Evolutionary conservation across 1,140 invertebrate genomes (phyloP).

Genomic region (Drosophila melanica): DNA sequence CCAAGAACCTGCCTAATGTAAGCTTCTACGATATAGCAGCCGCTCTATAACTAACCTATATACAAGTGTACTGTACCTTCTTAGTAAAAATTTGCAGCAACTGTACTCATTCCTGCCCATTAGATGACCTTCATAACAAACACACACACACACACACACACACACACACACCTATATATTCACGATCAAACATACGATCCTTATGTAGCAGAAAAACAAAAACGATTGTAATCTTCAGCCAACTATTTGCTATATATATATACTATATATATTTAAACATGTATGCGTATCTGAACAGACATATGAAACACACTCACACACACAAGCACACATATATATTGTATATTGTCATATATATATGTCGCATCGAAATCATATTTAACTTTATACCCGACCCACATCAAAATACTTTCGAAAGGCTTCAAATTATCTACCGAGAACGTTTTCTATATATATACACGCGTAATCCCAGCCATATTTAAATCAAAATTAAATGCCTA

Average conservation of each 20-base stretch:
- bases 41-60: conserved; percentile 65
- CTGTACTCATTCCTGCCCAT: conserved; percentile 81
- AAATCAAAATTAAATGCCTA: conserved; percentile 62
- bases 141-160: conserved; percentile 16
- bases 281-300: conserved; percentile 75
- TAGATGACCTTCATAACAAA: conserved; percentile 72
- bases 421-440: conserved; percentile 48
- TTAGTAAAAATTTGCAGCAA: conserved; percentile 75
- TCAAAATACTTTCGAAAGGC: conserved; percentile 30
- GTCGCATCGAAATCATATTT: conserved; percentile 31
- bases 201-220: conserved; percentile 37
- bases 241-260: conserved; percentile 28
- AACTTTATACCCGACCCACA: conserved; percentile 20
- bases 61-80: conserved; percentile 79
- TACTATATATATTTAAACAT: conserved; percentile 43
- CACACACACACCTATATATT: conserved; percentile 23
- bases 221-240: conserved; percentile 52
- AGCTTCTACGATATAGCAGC: conserved; percentile 58
- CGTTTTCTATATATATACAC: conserved; percentile 27
- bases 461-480: conserved; percentile 32
- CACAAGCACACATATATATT: conserved; percentile 23
- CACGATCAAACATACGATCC: conserved; percentile 17
- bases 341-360: conserved; percentile 28
- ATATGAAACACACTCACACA: conserved; percentile 51
- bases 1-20: conserved; percentile 59